A percentile compares a stretch with the other conserved stretches of the same genome.
Evolutionary conservation across 1,140 invertebrate species (phyloP).

Genomic region (Melitaea cinxia): DNA sequence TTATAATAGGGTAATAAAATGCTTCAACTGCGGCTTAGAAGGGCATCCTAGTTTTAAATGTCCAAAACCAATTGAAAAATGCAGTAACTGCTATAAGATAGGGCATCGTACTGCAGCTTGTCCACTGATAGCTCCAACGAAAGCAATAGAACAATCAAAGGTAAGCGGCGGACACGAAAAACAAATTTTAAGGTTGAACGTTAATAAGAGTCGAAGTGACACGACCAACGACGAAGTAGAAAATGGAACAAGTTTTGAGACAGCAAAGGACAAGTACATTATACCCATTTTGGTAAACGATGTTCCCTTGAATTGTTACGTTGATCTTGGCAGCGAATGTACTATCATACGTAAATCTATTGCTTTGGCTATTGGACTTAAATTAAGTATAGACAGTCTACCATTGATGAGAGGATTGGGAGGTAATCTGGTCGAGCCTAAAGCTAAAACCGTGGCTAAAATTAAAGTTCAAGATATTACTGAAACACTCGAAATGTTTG

Average conservation of each 20-base stretch:
- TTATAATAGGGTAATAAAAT: not conserved
- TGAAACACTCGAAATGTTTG: slow-evolving; percentile 14
- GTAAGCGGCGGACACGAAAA: not conserved
- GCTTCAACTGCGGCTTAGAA: slow-evolving; percentile 27
- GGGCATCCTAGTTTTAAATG: slow-evolving; percentile 32
- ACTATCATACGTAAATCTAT: slow-evolving; percentile 8
- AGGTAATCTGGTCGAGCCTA: not conserved
- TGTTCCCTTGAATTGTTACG: not conserved
- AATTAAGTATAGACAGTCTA: not conserved
- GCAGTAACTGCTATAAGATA: slow-evolving; percentile 22
- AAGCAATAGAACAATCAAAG: not conserved
- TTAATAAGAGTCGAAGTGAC: not conserved
- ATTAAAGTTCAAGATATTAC: slow-evolving; percentile 15
- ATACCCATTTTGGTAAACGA: slow-evolving; percentile 9
- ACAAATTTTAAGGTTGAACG: slow-evolving; percentile 1
- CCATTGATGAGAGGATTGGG: slow-evolving; percentile 24
- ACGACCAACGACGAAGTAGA: not conserved
- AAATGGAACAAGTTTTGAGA: not conserved
- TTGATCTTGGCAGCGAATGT: slow-evolving; percentile 26
- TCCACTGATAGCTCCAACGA: not conserved
- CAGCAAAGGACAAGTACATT: slow-evolving; percentile 12
- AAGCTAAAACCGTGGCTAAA: not conserved
- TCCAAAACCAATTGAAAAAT: slow-evolving; percentile 23
- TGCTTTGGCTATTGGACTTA: slow-evolving; percentile 2
- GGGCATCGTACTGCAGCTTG: slow-evolving; percentile 18